phyloP scores from a whole-genome alignment of 2,797 vertebrate species.

The Xenopus petersii region DNA sequence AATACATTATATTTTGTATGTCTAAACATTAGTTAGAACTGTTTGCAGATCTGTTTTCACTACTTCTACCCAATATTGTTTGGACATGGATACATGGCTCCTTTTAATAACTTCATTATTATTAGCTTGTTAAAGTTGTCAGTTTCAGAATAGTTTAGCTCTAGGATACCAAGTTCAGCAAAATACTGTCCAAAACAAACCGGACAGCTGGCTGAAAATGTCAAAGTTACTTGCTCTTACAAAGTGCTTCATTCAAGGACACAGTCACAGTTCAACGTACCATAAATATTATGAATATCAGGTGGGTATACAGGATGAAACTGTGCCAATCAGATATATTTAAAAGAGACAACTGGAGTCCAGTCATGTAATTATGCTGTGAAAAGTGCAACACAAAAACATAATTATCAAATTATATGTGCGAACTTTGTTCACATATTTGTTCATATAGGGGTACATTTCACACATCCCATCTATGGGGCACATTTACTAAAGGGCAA shows the following conservation, averaged over 20 bases:
- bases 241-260: slow-evolving; percentile 30
- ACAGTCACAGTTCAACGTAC: not conserved
- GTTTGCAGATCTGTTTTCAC: too few species aligned
- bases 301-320: not conserved
- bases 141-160: not conserved
- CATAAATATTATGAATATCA: slow-evolving; percentile 19
- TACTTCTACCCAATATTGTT: too few species aligned
- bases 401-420: too few species aligned
- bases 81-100: too few species aligned
- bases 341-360: not conserved
- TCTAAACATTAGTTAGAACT: too few species aligned
- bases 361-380: not conserved
- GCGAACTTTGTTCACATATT: too few species aligned
- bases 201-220: slow-evolving; percentile 15
- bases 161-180: slow-evolving; percentile 1
- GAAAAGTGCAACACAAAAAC: too few species aligned
- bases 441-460: too few species aligned
- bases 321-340: not conserved
- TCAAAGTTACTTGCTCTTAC: slow-evolving; percentile 27
- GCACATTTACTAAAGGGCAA: too few species aligned
- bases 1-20: too few species aligned
- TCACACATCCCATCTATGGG: too few species aligned
- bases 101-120: too few species aligned
- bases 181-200: slow-evolving; percentile 38
- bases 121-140: not conserved